Evolutionary conservation across 2,113 vertebrate species (phyloP), one percentile per base, ranked within the genome.

Genomic region (Nothobranchius furzeri): DNA sequence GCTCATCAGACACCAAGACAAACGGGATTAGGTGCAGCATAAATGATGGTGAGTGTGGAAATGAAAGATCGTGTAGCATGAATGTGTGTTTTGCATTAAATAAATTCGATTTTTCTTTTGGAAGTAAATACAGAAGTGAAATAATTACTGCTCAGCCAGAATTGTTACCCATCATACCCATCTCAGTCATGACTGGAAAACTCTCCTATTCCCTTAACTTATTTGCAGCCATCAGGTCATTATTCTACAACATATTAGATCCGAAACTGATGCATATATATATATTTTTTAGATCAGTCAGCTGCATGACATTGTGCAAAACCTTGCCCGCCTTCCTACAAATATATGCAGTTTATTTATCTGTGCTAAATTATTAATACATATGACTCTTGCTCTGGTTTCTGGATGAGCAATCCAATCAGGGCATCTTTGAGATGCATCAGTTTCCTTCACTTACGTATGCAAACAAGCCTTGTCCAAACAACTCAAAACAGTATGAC

Each of bases 401-500:
- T 83, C 68, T 47, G 58, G 25, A 25, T 10, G 52, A 56, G 60
- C 47, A 65, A 82, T 79, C 79, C 68, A 82, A 83, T 85, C 85
- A 86, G 82, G 57, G 80, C 73, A 79, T 85, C 74, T 68, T 80
- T 63, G 48, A 70, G 80, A 77, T 79, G 83, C 84, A 85, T 89
- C 81, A 67, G 13, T 67, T 81, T 73, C 15, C 61, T 79, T 75
- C 52, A 81, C 71, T 85, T 86, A n/a, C n/a, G n/a, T n/a, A 84
- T 78, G 78, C 64, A 73, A 81, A 67, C 51, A 25, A 75, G 62
- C 48, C 71, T 52, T 67, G 81, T 74, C 65, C 64, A 70, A 87
- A 76, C 64, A 82, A 78, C 60, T 62, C 68, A 58, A 79, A 63
- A 82, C 61, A 79, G 70, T 75, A 65, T 37, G 10, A 9, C 68